phyloP scores from a whole-genome alignment of 2,888 invertebrate genomes.

The Cloeon dipterum region DNA sequence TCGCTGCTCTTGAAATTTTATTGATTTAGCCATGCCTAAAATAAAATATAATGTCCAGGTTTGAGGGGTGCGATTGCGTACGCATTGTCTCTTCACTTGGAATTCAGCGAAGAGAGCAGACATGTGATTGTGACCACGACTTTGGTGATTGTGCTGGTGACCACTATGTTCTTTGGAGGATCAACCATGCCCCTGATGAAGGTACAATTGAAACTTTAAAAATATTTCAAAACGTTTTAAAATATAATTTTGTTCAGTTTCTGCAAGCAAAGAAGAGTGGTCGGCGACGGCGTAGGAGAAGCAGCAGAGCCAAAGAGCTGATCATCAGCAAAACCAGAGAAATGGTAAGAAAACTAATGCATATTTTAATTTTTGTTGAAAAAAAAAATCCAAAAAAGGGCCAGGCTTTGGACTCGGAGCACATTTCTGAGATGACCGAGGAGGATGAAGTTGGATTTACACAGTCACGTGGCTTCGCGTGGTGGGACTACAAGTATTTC shows the following conservation, averaged over 20 bases:
- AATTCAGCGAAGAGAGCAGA: slow-evolving; percentile 80
- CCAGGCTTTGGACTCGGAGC: slow-evolving; percentile 80
- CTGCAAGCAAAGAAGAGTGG: slow-evolving; percentile 44
- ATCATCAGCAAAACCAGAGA: slow-evolving; percentile 94
- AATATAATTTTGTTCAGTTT: slow-evolving; percentile 23
- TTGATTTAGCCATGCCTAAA: not conserved
- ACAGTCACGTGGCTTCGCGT: slow-evolving; percentile 59
- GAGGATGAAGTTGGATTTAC: slow-evolving; percentile 79
- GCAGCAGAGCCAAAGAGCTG: slow-evolving; percentile 54
- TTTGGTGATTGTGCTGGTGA: slow-evolving; percentile 90
- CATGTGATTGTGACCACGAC: slow-evolving; percentile 96
- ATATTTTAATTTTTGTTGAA: not conserved
- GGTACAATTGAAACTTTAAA: slow-evolving; percentile 9
- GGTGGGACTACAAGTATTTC: slow-evolving; percentile 78
- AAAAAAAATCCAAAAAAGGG: slow-evolving; percentile 26
- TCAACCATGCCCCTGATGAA: slow-evolving; percentile 94
- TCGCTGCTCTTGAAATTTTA: not conserved
- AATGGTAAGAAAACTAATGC: slow-evolving; percentile 33
- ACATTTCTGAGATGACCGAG: slow-evolving; percentile 77
- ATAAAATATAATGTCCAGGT: slow-evolving; percentile 24
- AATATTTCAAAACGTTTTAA: not conserved
- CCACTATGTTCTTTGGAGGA: slow-evolving; percentile 86
- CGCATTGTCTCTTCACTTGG: slow-evolving; percentile 85
- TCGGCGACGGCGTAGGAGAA: slow-evolving; percentile 16
- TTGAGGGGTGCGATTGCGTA: slow-evolving; percentile 94